phyloP scores from a whole-genome alignment of 2,113 vertebrate species.

The Toxostoma redivivum region DNA sequence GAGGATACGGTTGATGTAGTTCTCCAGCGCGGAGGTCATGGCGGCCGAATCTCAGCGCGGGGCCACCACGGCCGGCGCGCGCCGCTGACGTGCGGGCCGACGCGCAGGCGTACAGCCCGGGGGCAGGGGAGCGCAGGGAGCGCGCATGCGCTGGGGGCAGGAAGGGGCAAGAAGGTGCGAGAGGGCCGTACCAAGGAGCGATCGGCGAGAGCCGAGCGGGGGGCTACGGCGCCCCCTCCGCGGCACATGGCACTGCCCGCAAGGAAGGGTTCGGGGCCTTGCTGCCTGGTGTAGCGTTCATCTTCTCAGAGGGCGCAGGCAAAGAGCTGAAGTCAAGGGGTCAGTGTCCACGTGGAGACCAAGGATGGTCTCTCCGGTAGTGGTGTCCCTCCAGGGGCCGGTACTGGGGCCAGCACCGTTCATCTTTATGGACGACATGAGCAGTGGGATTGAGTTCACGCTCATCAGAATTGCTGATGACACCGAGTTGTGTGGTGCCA shows the following conservation, averaged over 20 bases:
- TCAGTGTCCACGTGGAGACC: background rate
- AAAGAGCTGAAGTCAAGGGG: background rate
- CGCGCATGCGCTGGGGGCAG: rapidly evolving
- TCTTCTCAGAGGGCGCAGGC: background rate
- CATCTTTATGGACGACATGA: background rate
- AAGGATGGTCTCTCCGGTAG: no score
- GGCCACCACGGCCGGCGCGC: background rate
- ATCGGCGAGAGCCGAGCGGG: rapidly evolving
- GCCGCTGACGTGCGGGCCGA: rapidly evolving
- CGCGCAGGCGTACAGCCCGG: background rate
- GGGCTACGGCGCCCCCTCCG: no score
- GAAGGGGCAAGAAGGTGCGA: rapidly evolving
- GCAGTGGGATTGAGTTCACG: no score
- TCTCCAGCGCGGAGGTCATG: slow-evolving; percentile 80
- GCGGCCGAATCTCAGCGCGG: background rate
- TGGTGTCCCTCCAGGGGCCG: background rate
- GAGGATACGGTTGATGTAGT: slow-evolving; percentile 83
- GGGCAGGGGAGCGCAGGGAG: rapidly evolving
- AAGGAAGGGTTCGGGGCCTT: rapidly evolving
- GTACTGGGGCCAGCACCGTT: background rate
- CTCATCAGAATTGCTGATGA: background rate
- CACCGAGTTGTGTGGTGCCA: no score
- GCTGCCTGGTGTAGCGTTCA: rapidly evolving
- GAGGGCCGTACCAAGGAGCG: background rate
- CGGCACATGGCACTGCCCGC: background rate